Conservation (phyloP, 1,140 invertebrate genomes). For the Drosophila arizonae region DNA sequence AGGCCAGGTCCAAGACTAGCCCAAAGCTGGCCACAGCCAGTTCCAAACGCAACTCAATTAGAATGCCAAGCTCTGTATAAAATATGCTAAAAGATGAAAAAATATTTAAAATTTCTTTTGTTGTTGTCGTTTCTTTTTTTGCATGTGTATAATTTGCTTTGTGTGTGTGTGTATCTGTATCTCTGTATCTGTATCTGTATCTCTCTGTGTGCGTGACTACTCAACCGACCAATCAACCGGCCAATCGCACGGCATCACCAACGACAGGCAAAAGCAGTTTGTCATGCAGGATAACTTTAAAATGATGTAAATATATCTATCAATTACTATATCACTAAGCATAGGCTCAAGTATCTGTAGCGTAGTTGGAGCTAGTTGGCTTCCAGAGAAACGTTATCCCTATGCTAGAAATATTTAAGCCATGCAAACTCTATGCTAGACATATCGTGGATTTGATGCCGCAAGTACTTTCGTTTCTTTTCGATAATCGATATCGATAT, state of each 20-base stretch:
- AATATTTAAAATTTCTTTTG: not conserved
- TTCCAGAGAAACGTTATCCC: too few relatives aligned
- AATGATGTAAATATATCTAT: constrained; percentile 74
- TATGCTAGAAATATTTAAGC: too few relatives aligned
- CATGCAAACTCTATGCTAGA: too few relatives aligned
- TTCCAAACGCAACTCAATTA: not conserved
- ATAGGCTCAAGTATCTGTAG: not conserved
- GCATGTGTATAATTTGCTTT: constrained; percentile 26
- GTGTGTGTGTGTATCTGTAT: constrained; percentile 24
- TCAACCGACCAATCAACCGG: not conserved
- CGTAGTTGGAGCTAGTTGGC: not conserved
- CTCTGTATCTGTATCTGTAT: constrained; percentile 19
- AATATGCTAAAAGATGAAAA: not conserved
- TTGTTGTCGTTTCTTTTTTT: constrained; percentile 7
- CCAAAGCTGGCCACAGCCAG: not conserved
- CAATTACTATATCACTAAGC: not conserved
- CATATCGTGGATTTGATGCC: too few relatives aligned
- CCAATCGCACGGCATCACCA: not conserved
- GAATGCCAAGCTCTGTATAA: not conserved
- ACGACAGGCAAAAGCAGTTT: constrained; percentile 75
- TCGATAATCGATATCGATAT: too few relatives aligned
- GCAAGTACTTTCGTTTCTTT: too few relatives aligned
- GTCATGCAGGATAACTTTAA: constrained; percentile 78
- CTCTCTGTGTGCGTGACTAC: constrained; percentile 3
- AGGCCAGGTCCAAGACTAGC: too few relatives aligned